A percentile compares a stretch with the other conserved stretches of the same genome.
These are phyloP conservation scores for Oscarella lobularis DNA, from an alignment of 37 sponge, comb jelly and placozoan species.

Conservation along the genomic window DNA sequence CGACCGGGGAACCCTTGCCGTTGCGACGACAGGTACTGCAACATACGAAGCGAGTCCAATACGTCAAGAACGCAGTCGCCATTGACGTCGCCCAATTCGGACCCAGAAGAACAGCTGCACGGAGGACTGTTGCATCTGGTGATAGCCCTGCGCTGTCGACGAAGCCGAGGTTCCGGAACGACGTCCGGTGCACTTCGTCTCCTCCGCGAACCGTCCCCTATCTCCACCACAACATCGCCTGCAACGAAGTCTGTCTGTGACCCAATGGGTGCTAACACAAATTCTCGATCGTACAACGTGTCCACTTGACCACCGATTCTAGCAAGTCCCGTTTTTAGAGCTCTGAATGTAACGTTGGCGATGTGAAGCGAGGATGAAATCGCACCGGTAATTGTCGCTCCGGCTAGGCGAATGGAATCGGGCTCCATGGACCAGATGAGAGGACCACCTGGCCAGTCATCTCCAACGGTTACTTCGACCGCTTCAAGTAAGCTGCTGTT, in stretches of 20 bases:
- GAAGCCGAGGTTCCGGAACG: not conserved
- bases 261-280: not conserved
- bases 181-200: not conserved
- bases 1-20: not conserved
- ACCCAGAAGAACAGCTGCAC: not conserved
- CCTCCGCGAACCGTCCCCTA: not conserved
- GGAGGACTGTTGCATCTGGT: not conserved
- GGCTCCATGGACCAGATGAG: not conserved
- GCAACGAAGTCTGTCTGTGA: not conserved
- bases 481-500: not conserved
- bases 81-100: conserved; percentile 48
- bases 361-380: not conserved
- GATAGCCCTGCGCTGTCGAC: not conserved
- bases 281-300: not conserved
- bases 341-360: not conserved
- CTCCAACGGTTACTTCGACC: not conserved
- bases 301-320: not conserved
- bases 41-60: conserved; percentile 17
- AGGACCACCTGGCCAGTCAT: conserved; percentile 5
- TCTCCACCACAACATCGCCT: not conserved
- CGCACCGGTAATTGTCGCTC: not conserved
- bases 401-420: not conserved
- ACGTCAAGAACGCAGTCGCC: conserved; percentile 50
- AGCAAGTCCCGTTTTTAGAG: not conserved
- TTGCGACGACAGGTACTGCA: not conserved